Evolutionary conservation across 1,140 invertebrate genomes (phyloP), one percentile per base, ranked within the genome.

Genomic region (Lucilia cuprina): DNA sequence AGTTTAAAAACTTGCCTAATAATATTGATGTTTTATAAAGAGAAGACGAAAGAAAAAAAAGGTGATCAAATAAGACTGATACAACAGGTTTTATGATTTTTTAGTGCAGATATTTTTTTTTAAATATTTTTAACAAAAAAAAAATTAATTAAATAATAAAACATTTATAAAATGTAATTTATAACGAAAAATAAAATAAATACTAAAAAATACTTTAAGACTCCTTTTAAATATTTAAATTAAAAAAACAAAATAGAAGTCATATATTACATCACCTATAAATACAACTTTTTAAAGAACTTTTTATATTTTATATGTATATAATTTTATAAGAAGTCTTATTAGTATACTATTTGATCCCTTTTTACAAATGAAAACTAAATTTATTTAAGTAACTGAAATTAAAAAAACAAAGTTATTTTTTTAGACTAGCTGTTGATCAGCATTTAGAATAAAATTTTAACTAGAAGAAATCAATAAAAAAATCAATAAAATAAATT

Each of bases 51-150:
- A 30, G 3, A 30, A 75, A 74, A 84, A 83, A 83, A 75, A n/a
- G 60, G 83, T 50, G 70, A 83, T 84, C 74, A 74, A 77, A 49
- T 82, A 60, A 82, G 50, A 82, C 50, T 65, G 82, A 70, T 70
- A 50, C 41, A 41, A 41, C 77, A 80, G 77, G 41, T 80, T 80
- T 80, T 80, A 80, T 80, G n/a, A 80, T 47, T 70, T 83, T 30
- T 34, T 74, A 70, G 21, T 70, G 1, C 65, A 21, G 65, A 21
- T 83, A 49, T 74, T 35, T 83, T 74, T 50, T 83, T 49, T 49
- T 19, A 70, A 70, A 25, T 19, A 70, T 21, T 19, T 50, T 50
- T 47, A 82, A 50, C 5, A 8, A 55, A 49, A 82, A 41, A n/a
- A 21, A 70, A 21, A 19, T n/a, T 21, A 55, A 70, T 8, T 19